phyloP scores from a whole-genome alignment of 2,888 invertebrate genomes.

The Trachelus tabidus region DNA sequence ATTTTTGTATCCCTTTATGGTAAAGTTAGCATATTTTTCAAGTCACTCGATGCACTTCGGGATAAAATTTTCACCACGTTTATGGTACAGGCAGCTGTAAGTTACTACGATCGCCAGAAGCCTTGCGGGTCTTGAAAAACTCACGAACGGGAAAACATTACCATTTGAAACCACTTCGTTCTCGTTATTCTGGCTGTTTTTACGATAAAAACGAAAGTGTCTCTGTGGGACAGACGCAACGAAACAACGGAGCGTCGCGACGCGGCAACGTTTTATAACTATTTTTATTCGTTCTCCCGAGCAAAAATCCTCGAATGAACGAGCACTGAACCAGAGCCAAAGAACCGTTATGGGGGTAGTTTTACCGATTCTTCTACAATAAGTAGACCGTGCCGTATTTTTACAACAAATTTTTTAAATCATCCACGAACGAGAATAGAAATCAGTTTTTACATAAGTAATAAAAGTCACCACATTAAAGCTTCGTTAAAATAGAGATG shows the following conservation, averaged over 20 bases:
- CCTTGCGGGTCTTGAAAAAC: neutral
- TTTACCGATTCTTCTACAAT: neutral
- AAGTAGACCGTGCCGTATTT: neutral
- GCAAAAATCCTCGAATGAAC: neutral
- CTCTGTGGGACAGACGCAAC: neutral
- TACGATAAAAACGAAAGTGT: neutral
- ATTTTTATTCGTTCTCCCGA: neutral
- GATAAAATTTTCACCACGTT: neutral
- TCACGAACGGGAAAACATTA: neutral
- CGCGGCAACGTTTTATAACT: neutral
- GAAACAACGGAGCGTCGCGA: neutral
- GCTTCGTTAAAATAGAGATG: neutral
- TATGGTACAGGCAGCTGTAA: neutral
- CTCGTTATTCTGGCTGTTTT: conserved; percentile 17
- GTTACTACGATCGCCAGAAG: neutral
- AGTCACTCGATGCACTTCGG: neutral
- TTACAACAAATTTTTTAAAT: neutral
- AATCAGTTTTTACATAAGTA: neutral
- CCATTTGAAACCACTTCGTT: conserved; percentile 19
- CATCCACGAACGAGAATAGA: neutral
- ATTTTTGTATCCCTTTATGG: neutral
- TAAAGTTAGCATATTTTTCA: neutral
- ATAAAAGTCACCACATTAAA: neutral
- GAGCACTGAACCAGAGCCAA: no score
- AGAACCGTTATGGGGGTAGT: neutral